Evolutionary conservation across 2,888 invertebrate species (phyloP), one percentile per base, ranked within the genome.

Genomic region (Tanypteryx hageni): DNA sequence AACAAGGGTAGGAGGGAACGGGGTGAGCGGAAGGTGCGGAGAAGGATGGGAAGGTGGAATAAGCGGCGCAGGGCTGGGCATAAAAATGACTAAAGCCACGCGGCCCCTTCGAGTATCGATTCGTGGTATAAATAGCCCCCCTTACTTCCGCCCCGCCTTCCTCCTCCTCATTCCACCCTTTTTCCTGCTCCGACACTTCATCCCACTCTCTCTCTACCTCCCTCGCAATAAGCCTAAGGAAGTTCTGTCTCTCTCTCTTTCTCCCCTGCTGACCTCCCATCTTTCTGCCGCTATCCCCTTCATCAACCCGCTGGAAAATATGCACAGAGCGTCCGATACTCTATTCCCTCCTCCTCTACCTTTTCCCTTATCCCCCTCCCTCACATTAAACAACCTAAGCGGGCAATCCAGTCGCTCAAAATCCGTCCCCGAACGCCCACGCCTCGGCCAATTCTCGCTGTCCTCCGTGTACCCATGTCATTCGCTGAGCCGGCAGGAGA

Each of bases 121-220:
- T 86, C 59, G 86, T 57, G 86, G 86, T 86, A 86, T 86, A 86
- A 86, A 86, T 86, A 86, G 86, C 61, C 86, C 86, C 86, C 86
- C 31, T 58, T 85, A 4, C 59, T 22, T 14, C 56, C 44, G 11
- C 27, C 76, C 76, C 76, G 44, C 44, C 44, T 44, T 44, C 14
- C 64, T 64, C 64, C 64, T 64, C 64, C 64, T 64, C 64, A 16
- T 14, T 14, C 44, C 44, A 44, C 5, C 44, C 44, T 5, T 44
- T 44, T 44, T 44, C 44, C 44, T 44, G 44, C 44, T 5, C 44
- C 44, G 44, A 76, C 76, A 76, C 76, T 27, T 76, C 27, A 22
- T 27, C 22, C 76, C 22, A 22, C 22, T 22, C 27, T 22, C 76
- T 27, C 76, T 13, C 76, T 13, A 76, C 76, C 76, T 22, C 76